Evolutionary conservation across 2,888 invertebrate species (phyloP), one percentile per base, ranked within the genome.

Genomic region (Aporophyla lueneburgensis): DNA sequence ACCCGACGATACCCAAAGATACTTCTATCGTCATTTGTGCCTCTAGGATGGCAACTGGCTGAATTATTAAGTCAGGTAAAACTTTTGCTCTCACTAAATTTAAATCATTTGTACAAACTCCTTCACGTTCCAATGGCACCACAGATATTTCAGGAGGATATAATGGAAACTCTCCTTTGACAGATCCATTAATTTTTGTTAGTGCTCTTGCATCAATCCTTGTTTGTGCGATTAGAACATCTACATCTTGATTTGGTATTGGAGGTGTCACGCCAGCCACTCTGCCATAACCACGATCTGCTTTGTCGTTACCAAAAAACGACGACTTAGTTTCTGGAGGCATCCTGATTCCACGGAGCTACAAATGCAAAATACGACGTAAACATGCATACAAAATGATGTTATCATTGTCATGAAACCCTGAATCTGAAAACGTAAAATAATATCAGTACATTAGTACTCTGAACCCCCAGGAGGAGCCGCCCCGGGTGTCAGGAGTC

Each of bases 1-100:
- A 96, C 49, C 96, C 96, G 33, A 95, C 93, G 12, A 94, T 78
- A 5, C 96, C 96, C 19, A 96, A 86, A 16, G 94, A 93, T 24
- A 93, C 91, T 86, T 94, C 93, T 58, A 96, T 82, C 53, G 91
- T 90, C 95, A 96, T 96, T 84, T 96, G 94, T 4, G 96, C 91
- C 78, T 93, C 86, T 77, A 96, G 85, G 66, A 96, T 87, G 0
- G 92, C 78, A 9, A 89, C 86, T 27, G 94, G 85, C 63, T 91
- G 92, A 40, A 96, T 91, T 1, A 92, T 65, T 59, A 92, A 70
- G 21, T 88, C 76, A 1, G 94, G 92, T 49, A 72, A 84, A 1
- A 91, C 21, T 7, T 88, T 77, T n/a, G 75, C 74, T 86, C 91
- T 87, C 16, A 95, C 88, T 49, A 84, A 91, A 87, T 96, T 96